Evolutionary conservation across 2,797 vertebrate genomes (phyloP), one percentile per base, ranked within the genome.

Genomic region (Falco berigora): DNA sequence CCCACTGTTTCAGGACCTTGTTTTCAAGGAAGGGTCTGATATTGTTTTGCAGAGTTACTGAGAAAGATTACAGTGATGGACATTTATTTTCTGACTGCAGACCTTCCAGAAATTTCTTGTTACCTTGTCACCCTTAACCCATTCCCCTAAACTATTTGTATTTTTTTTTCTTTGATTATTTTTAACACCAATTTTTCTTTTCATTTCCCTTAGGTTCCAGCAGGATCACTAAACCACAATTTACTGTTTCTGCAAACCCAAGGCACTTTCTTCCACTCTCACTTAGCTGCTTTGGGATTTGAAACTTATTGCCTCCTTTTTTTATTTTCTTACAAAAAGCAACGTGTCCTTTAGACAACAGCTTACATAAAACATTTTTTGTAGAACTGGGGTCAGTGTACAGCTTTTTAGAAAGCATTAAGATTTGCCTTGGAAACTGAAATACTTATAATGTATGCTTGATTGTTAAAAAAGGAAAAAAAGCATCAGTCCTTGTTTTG

Each of bases 261-360:
- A 49, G 92, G 92, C 92, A 94, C 90, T 94, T 97, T 95, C 86
- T 97, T 96, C 91, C 86, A 97, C 96, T 98, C 96, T 97, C 89
- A 95, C 95, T 97, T 95, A 94, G 93, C 95, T 97, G 95, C 93
- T 97, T 88, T 97, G 98, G 98, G 98, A 98, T 98, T 98, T 97
- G 95, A 95, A 98, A 97, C 92, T 97, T 98, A 97, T 74, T 97
- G 95, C 76, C 61, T 97, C 76, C 95, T 95, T 95, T 96, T 97
- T 97, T 95, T 96, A 76, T 90, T 73, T 98, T 86, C 94, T 97
- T 97, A 96, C 79, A 93, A 95, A 95, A 98, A 93, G 71, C 64
- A 85, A 96, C 53, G 66, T 90, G 94, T 97, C 94, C 95, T 73
- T 96, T 76, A 96, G 95, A 97, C 67, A 92, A 77, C 38, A 22